phyloP scores from a whole-genome alignment of 2,113 vertebrate genomes.

The Aepyceros melampus region DNA sequence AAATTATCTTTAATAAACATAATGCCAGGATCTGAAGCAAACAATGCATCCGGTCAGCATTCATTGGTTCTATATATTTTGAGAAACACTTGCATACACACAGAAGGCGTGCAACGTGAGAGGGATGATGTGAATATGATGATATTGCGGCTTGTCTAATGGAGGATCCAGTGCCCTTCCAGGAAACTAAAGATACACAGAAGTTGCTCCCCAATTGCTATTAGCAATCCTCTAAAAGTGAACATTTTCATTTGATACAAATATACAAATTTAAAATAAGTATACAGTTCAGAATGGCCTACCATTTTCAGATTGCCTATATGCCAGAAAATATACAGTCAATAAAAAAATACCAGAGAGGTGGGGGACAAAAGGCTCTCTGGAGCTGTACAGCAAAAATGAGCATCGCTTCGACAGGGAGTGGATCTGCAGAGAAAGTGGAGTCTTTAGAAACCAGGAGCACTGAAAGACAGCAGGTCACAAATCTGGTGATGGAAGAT shows the following conservation, averaged over 20 bases:
- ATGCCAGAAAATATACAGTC: slow-evolving; percentile 83
- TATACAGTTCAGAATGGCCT: slow-evolving; percentile 78
- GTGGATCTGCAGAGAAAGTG: slow-evolving; percentile 51
- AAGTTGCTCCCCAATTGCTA: slow-evolving; percentile 60
- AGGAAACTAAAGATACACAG: slow-evolving; percentile 59
- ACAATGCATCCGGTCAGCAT: slow-evolving; percentile 51
- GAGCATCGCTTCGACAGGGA: slow-evolving; percentile 73
- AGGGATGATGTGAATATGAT: slow-evolving; percentile 27
- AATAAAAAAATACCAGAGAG: slow-evolving; percentile 88
- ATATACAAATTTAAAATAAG: slow-evolving; percentile 83
- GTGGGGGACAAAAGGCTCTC: slow-evolving; percentile 82
- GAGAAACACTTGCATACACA: slow-evolving; percentile 38
- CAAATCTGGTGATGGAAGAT: slow-evolving; percentile 83
- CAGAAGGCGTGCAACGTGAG: slow-evolving; percentile 32
- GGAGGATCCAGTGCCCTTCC: slow-evolving; percentile 49
- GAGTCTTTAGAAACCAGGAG: slow-evolving; percentile 69
- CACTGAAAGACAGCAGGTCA: slow-evolving; percentile 71
- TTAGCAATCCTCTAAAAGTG: slow-evolving; percentile 67
- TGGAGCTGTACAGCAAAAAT: slow-evolving; percentile 81
- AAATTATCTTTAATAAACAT: slow-evolving; percentile 50
- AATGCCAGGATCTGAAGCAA: slow-evolving; percentile 51
- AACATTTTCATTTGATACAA: slow-evolving; percentile 79
- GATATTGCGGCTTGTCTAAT: not conserved
- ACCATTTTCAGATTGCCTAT: slow-evolving; percentile 80
- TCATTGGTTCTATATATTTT: slow-evolving; percentile 35